Evolutionary conservation across 2,797 vertebrate genomes (phyloP), one percentile per base, ranked within the genome.

Genomic region (Decapterus maruadsi): DNA sequence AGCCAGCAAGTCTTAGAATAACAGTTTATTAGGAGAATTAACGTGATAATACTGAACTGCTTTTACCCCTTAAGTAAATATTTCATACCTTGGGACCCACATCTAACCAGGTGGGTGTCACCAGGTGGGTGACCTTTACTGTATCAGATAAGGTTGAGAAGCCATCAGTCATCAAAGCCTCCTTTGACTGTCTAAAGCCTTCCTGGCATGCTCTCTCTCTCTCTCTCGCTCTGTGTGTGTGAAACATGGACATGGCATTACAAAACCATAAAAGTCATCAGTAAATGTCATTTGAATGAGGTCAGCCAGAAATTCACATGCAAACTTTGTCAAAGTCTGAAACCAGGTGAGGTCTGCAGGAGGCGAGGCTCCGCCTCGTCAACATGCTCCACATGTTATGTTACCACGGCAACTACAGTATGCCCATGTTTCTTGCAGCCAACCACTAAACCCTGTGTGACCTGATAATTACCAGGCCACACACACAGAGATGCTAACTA

Each of bases 391-490:
- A 63, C 80, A 83, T 91, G 59, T 92, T 90, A 89, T 92, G 90
- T 91, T 89, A 58, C 88, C 80, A 79, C 1, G 29, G 86, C 75
- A 89, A 92, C 87, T 68, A 60, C n/a, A 43, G 57, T 62, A 11
- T 57, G 69, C 72, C 66, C 42, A 55, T 62, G 36, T 78, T 83
- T 87, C 31, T 81, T 34, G 55, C 75, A 75, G 78, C 22, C 56
- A 34, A 69, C 66, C 54, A 46, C 77, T 89, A 90, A 88, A 93
- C 74, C 83, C 84, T 77, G 77, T 69, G 72, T 86, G 86, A 87
- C 86, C 88, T 82, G 78, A 77, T 87, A 76, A 87, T 83, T 78
- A 82, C 67, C 54, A 55, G 63, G 45, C 36, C 40, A 19, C 70
- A 68, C 64, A 65, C 36, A 66, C 57, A 56, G 42, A 56, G 31